Conservation (phyloP, 2,113 vertebrate species). For the Dinomys branickii region DNA sequence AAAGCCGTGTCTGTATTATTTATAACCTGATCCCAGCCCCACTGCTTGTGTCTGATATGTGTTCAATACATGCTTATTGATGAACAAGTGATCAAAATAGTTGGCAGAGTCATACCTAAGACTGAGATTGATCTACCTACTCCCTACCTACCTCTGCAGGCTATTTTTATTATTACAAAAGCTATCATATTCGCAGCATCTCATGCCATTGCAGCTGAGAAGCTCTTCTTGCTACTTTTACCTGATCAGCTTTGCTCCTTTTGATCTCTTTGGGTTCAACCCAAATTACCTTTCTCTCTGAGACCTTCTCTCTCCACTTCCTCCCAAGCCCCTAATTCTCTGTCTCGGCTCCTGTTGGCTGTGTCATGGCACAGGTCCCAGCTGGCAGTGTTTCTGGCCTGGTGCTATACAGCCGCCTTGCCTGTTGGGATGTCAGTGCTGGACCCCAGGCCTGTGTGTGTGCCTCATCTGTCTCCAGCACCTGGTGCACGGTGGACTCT, state of each 20-base stretch:
- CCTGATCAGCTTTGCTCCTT: neutral
- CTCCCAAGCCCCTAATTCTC: neutral
- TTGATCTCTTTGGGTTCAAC: neutral
- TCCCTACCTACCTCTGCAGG: too few relatives aligned
- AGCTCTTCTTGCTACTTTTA: neutral
- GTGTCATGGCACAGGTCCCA: neutral
- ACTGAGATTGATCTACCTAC: neutral
- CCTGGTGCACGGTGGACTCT: neutral
- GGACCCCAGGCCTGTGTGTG: neutral
- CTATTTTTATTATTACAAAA: neutral
- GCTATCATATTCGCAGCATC: neutral
- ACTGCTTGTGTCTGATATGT: neutral
- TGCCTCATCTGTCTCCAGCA: neutral
- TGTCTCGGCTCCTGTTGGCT: neutral
- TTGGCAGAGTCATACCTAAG: neutral
- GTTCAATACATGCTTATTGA: conserved; percentile 40
- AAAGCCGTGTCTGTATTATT: conserved; percentile 45
- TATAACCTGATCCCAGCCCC: conserved; percentile 26
- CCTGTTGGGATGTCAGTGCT: neutral
- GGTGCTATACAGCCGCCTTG: neutral
- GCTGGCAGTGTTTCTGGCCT: neutral
- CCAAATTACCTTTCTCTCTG: neutral
- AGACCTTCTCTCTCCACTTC: neutral
- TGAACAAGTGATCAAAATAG: conserved; percentile 34
- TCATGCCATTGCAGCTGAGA: neutral